Base-by-base conservation (phyloP, 1,140 invertebrate species). In the Drosophila ironensis region DNA sequence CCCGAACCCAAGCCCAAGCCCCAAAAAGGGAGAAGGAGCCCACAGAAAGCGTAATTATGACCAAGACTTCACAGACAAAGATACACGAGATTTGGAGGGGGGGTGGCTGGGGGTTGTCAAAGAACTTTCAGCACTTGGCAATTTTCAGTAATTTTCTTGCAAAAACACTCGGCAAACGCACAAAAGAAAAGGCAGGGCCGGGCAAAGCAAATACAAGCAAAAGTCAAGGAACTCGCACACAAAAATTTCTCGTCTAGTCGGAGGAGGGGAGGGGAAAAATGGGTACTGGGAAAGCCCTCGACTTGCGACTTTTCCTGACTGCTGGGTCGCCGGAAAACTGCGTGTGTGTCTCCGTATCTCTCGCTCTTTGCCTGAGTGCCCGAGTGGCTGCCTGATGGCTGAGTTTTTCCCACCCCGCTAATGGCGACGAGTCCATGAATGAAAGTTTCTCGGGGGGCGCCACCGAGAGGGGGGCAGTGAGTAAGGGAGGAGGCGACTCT, bases 211-310 rank as follows among this genome's bases (percentile, higher is more conserved):
- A 53, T 66, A 63, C 50, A 69, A 52, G 60, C 14, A 61, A 68
- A 86, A 84, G 78, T 84, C 78, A 84, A 84, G 80, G 80, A 84
- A 86, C 78, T 84, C 80, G 45, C 50, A 33, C 50, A 33, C 46
- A 50, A 30, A 20, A 44, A 44, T 42, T 24, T 20, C n/a, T n/a
- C n/a, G n/a, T n/a, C n/a, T n/a, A n/a, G n/a, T n/a, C n/a, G 9
- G 20, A 28, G 27, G 12, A 20, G 27, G 7, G 24, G 9, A 12
- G 9, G n/a, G 9, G 17, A 25, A 5, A 47, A 14, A 14, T 2
- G 14, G 19, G 30, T 9, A 22, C 30, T 33, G 61, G 42, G 40
- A 33, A 67, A 57, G 46, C 38, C 51, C 37, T 30, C 19, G 4
- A 16, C 78, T 63, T 68, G 69, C 56, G 52, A 78, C 80, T 78